Percentiles rank a stretch among this genome's conserved stretches.
Conservation (phyloP, 2,113 vertebrate genomes). For the Petrocephalus microphthalmus region DNA sequence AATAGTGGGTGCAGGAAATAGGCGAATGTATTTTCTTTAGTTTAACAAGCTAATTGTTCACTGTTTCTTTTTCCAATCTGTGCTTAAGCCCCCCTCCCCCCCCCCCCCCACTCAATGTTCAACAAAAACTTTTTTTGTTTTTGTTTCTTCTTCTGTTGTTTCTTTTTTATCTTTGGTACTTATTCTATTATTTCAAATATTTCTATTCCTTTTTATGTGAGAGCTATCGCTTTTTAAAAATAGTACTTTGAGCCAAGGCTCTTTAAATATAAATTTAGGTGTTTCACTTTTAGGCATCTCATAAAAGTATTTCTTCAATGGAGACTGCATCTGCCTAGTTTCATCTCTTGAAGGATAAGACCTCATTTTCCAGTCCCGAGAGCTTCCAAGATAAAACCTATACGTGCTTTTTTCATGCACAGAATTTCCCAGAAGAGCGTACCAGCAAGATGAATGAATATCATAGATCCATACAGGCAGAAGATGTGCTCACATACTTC, state of each 20-base stretch:
- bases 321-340: neutral
- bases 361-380: neutral
- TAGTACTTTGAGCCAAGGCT: neutral
- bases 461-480: neutral
- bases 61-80: neutral
- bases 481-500: neutral
- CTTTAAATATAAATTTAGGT: conserved; percentile 5
- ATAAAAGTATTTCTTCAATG: neutral
- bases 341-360: neutral
- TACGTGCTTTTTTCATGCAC: neutral
- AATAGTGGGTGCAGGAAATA: neutral
- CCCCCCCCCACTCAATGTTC: neutral
- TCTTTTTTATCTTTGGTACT: neutral
- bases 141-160: neutral
- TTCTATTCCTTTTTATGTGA: neutral
- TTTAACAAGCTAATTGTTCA: neutral
- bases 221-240: neutral
- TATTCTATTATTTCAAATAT: neutral
- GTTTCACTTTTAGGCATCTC: neutral
- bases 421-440: neutral
- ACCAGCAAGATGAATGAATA: neutral
- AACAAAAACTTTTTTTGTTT: neutral
- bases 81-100: neutral
- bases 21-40: neutral
- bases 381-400: neutral